Evolutionary conservation across 2,797 vertebrate genomes (phyloP), one percentile per base, ranked within the genome.

Genomic region (Catamblyrhynchus diadema): DNA sequence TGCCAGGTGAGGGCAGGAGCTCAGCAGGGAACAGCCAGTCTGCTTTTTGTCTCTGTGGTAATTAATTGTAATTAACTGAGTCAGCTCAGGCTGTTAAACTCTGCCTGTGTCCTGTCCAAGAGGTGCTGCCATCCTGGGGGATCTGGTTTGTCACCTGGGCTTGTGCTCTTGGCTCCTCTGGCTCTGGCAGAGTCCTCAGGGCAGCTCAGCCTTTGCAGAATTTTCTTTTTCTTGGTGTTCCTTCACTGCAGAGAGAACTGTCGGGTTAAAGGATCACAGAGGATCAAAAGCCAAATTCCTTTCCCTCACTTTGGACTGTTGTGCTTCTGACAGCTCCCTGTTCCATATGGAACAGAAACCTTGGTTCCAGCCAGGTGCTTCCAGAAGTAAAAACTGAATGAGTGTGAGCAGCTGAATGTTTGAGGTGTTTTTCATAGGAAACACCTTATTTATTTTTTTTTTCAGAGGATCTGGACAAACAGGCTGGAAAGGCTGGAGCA

Each of bases 1-100:
- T 80, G 80, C 41, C 7, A 35, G 37, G 30, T 50, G 56, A 42
- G 20, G 11, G 72, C 57, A 47, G 73, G 30, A 78, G 75, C 69
- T 84, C 84, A n/a, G 89, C 62, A 30, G 84, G 90, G 74, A 81
- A 3, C 53, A 50, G 24, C 42, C 39, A 15, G 22, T 56, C 84
- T 84, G 87, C 20, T 48, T 67, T 39, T 41, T 65, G 51, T 72
- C 60, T 70, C 56, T 47, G 37, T 64, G 23, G 74, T 93, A 89
- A 94, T 95, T 94, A 94, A 89, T 77, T 47, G 64, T 90, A 90
- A 81, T 91, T 59, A 85, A 48, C 59, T 3, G 25, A 69, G 74
- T 33, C 39, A 41, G 56, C 50, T 50, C 4, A 5, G 75, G 79
- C 84, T 77, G 45, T 51, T 87, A 28, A 89, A 82, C 72, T 86